Evolutionary conservation across 2,888 invertebrate genomes (phyloP).

Genomic region (Hypselothyrea guttata): DNA sequence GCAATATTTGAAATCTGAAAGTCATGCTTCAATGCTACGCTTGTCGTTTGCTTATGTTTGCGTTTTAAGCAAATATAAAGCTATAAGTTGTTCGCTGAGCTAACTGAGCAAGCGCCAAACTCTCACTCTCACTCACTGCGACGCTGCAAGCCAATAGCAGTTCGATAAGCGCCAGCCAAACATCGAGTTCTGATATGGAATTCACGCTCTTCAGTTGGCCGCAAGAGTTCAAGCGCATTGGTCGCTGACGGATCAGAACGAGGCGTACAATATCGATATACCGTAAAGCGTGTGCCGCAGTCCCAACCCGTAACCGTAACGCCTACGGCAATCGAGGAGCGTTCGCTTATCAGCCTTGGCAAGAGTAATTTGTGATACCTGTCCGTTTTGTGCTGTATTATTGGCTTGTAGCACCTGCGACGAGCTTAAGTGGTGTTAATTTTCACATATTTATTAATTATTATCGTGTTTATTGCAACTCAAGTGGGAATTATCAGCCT

Average conservation of each 20-base stretch:
- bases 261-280: background rate
- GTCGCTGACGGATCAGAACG: constrained; percentile 28
- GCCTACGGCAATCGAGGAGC: constrained; percentile 36
- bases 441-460: constrained; percentile 67
- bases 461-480: constrained; percentile 72
- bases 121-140: no score
- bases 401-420: constrained; percentile 57
- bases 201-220: constrained; percentile 50
- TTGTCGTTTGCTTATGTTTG: no score
- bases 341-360: constrained; percentile 69
- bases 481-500: constrained; percentile 49
- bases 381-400: constrained; percentile 52
- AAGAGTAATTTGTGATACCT: constrained; percentile 78
- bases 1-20: background rate
- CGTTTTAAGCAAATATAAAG: no score
- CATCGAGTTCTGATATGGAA: constrained; percentile 35
- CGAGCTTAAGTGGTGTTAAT: constrained; percentile 77
- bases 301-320: constrained; percentile 26
- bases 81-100: no score
- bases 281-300: constrained; percentile 31
- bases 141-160: constrained; percentile 17
- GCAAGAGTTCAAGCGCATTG: constrained; percentile 48
- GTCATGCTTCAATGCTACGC: no score
- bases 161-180: constrained; percentile 46
- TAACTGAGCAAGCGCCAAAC: background rate